Evolutionary conservation across 2,113 vertebrate genomes (phyloP), one percentile per base, ranked within the genome.

Genomic region (Anthoscopus minutus): DNA sequence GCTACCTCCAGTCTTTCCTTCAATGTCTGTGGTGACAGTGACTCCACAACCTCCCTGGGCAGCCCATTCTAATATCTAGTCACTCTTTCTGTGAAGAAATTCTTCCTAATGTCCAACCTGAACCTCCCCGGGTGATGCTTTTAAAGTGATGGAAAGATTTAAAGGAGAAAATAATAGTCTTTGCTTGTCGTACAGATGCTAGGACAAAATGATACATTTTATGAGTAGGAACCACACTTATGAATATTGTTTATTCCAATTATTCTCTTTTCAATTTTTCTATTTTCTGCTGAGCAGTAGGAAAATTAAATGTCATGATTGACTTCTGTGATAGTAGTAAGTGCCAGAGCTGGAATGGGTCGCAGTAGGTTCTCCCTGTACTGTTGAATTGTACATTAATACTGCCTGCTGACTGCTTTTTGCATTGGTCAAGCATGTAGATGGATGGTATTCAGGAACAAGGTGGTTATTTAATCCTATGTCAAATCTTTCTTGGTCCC

Each of bases 21-120:
- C 44, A 28, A 11, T 0, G 1, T 18, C 44, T 88, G 73, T 38
- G 20, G 24, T 0, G 1, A 40, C 2, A 1, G 19, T 0, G 1
- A 53, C n/a, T 74, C 44, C 19, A 12, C 27, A 15, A 28, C 15
- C 23, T 58, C 3, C 13, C 15, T 53, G 33, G 45, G 28, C 23
- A 45, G 9, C 38, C 38, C 7, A 6, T 60, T 74, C 24, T 51
- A 57, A 24, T 45, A 50, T 24, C 15, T 66, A 51, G 45, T 40
- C 9, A 18, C 11, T 38, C n/a, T 10, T 60, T 45, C 38, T 53
- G 20, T 53, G n/a, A 45, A 60, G 28, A 66, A 67, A 21, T 53
- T 35, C 38, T 25, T 74, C n/a, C n/a, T 47, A 4, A 40, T 30
- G 11, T 40, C 33, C 38, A 45, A n/a, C n/a, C 28, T 53, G 45